Conservation (phyloP, 2,888 invertebrate genomes). For the Drosophila putrida region DNA sequence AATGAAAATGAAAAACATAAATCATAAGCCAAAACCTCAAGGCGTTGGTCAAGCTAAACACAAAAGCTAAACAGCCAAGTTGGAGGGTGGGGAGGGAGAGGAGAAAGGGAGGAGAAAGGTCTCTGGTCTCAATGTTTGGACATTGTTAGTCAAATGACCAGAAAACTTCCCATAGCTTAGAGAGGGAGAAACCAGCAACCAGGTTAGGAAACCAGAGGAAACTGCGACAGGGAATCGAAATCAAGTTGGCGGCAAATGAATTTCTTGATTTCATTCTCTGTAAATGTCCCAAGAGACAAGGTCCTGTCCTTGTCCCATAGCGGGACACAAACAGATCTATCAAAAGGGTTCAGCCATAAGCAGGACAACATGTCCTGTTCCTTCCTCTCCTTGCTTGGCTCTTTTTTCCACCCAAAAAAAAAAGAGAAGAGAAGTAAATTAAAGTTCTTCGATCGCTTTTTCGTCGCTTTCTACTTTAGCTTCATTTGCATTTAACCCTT, state of each 20-base stretch:
- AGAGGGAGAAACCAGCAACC: neutral
- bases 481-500: conserved; percentile 74
- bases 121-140: conserved; percentile 42
- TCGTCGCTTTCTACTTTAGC: conserved; percentile 11
- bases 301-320: no score
- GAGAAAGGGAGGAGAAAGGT: conserved; percentile 21
- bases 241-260: conserved; percentile 66
- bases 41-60: conserved; percentile 50
- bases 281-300: conserved; percentile 21
- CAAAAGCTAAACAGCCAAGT: conserved; percentile 15
- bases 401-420: conserved; percentile 11
- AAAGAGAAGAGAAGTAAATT: conserved; percentile 36
- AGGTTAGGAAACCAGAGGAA: neutral
- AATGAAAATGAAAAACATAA: no score
- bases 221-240: conserved; percentile 12
- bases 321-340: conserved; percentile 58
- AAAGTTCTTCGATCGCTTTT: conserved; percentile 25
- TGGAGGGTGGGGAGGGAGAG: neutral
- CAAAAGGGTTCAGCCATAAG: conserved; percentile 49
- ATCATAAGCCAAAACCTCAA: conserved; percentile 48
- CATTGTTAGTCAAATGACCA: conserved; percentile 35
- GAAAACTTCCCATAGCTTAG: conserved; percentile 7
- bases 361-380: conserved; percentile 56
- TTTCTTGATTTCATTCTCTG: neutral
- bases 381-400: conserved; percentile 27